Evolutionary conservation across 2,888 invertebrate species (phyloP).

Genomic region (Boloria euphrosyne): DNA sequence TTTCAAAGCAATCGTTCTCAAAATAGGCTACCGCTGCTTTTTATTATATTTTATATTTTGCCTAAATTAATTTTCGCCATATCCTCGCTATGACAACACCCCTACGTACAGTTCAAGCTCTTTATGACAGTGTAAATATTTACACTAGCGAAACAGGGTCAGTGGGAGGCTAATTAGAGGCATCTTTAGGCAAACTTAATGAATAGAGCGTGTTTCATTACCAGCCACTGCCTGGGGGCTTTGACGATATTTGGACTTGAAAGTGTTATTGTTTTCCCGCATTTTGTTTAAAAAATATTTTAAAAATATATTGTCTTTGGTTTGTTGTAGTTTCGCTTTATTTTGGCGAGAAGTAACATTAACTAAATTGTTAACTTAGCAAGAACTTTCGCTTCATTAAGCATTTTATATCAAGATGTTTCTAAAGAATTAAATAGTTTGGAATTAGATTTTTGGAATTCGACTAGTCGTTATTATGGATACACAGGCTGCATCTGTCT

Average conservation of each 20-base stretch:
- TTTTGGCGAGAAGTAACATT: too few relatives aligned
- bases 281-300: slow-evolving; percentile 18
- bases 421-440: too few relatives aligned
- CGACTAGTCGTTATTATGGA: too few relatives aligned
- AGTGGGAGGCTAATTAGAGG: slow-evolving; percentile 33
- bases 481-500: too few relatives aligned
- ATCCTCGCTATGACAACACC: slow-evolving; percentile 20
- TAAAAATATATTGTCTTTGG: slow-evolving; percentile 7
- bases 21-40: too few relatives aligned
- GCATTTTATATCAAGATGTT: too few relatives aligned
- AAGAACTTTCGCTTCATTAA: too few relatives aligned
- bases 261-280: slow-evolving; percentile 20
- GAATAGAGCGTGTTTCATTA: slow-evolving; percentile 30
- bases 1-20: too few relatives aligned
- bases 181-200: slow-evolving; percentile 28
- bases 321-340: background rate
- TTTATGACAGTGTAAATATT: slow-evolving; percentile 36
- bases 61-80: slow-evolving; percentile 15
- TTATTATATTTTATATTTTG: background rate
- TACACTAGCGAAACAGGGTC: slow-evolving; percentile 30
- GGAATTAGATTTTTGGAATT: too few relatives aligned
- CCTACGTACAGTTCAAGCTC: slow-evolving; percentile 28
- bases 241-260: slow-evolving; percentile 26
- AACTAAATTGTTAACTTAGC: too few relatives aligned
- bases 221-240: slow-evolving; percentile 26